Percentiles rank a stretch among this genome's conserved stretches.
Conservation (phyloP, 1,140 invertebrate genomes). For the Panonychus citri region DNA sequence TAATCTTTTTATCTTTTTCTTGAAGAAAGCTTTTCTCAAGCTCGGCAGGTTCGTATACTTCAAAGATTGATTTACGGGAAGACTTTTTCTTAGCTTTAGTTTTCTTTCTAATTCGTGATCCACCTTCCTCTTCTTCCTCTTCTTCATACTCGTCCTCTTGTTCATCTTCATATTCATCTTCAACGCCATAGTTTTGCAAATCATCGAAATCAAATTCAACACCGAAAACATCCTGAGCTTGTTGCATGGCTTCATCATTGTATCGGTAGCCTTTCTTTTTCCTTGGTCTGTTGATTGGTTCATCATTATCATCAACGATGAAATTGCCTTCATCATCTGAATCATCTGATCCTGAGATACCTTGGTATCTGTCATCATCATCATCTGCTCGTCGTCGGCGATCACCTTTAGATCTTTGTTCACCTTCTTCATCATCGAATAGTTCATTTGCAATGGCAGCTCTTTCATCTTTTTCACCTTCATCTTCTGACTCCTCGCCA, state of each 20-base stretch:
- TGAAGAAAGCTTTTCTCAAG: conserved; percentile 87
- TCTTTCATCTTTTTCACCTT: conserved; percentile 28
- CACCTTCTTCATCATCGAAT: conserved; percentile 32
- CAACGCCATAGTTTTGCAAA: conserved; percentile 44
- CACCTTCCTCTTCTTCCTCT: conserved; percentile 25
- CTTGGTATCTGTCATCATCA: not conserved
- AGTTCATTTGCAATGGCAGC: conserved; percentile 71
- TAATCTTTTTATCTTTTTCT: conserved; percentile 70
- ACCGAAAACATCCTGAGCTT: conserved; percentile 97
- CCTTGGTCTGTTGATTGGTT: conserved; percentile 60
- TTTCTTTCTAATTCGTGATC: conserved; percentile 29
- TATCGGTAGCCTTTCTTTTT: conserved; percentile 60
- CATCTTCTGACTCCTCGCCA: conserved; percentile 33
- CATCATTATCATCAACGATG: conserved; percentile 87
- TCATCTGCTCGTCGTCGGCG: not conserved
- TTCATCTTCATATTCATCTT: conserved; percentile 40
- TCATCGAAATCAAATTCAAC: conserved; percentile 92
- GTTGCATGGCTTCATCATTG: conserved; percentile 74
- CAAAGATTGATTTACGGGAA: conserved; percentile 56
- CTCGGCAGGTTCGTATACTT: conserved; percentile 87
- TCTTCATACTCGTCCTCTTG: conserved; percentile 27
- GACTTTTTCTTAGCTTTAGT: conserved; percentile 52
- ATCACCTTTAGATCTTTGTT: conserved; percentile 18
- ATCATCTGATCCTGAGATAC: conserved; percentile 6
- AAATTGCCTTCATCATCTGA: conserved; percentile 66